Evolutionary conservation across 2,888 invertebrate species (phyloP), one percentile per base, ranked within the genome.

Genomic region (Anorthoa munda): DNA sequence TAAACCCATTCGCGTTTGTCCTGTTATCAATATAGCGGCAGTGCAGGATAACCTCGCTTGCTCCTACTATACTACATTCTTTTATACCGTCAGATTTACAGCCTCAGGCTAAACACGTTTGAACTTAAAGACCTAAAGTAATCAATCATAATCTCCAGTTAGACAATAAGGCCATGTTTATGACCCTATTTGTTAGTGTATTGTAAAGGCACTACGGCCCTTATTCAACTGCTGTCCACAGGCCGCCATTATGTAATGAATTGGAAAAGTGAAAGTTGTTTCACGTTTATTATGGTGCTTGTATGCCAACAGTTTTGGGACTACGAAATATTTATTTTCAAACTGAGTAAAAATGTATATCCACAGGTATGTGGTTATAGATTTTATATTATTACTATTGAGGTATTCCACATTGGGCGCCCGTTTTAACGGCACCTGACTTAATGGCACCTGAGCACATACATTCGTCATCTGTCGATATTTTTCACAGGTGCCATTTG

Each of bases 181-280:
- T 31, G 39, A 45, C 55, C 55, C 26, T 75, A 17, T 71, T 61
- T 15, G 46, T 48, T 26, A 50, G 31, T 17, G 13, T 4, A 53
- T 66, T 53, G 51, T 58, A 12, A 12, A 12, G 64, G 48, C 50
- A 15, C 11, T 66, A 61, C 18, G 13, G 60, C 23, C 64, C 39
- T 61, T 61, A 26, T 53, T 53, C 21, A 23, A 18, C 50, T 18
- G 56, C 59, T 39, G 23, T 17, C 46, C 7, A 4, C 26, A 15
- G 21, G 31, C 59, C 11, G 17, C 51, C 61, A 26, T 78, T 65
- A 70, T 51, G 79, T 63, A 78, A 75, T 75, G 55, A 60, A 60
- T 79, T 15, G 66, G 50, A 65, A 78, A 82, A 81, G 83, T 70
- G 83, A 83, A 81, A 81, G 79, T 83, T 53, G 64, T 23, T 66